Evolutionary conservation across 2,888 invertebrate species (phyloP).

Genomic region (Polydrusus tereticollis): DNA sequence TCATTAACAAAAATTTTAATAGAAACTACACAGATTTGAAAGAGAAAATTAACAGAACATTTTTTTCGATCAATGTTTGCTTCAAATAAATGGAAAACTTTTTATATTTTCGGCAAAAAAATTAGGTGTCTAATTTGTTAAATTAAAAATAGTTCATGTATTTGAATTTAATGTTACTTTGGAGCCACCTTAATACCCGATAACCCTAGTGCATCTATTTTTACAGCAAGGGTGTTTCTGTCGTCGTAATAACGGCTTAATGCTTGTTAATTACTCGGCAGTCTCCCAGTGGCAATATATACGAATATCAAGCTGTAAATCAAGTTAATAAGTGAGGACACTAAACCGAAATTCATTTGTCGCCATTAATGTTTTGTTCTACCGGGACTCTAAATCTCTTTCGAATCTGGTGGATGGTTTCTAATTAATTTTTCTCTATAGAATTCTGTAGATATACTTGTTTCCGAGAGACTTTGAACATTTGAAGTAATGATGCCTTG

Average conservation of each 20-base stretch:
- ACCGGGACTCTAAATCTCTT: background rate
- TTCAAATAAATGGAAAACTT: no score
- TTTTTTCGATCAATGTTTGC: no score
- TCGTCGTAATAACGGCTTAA: constrained; percentile 56
- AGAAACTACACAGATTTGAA: no score
- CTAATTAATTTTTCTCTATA: background rate
- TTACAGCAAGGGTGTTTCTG: constrained; percentile 52
- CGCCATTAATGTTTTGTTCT: constrained; percentile 9
- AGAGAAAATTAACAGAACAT: no score
- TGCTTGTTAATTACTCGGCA: constrained; percentile 57
- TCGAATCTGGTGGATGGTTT: background rate
- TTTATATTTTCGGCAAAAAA: no score
- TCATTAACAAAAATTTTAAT: no score
- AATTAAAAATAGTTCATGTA: no score
- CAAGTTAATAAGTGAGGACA: constrained; percentile 53
- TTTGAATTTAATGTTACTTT: background rate
- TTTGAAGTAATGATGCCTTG: no score
- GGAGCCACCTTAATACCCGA: constrained; percentile 45
- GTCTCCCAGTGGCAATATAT: constrained; percentile 56
- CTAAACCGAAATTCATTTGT: constrained; percentile 25
- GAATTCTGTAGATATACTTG: no score
- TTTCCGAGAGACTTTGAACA: no score
- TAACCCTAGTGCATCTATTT: constrained; percentile 52
- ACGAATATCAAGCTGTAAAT: constrained; percentile 55
- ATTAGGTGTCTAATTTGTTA: no score